Percentiles rank a stretch among this genome's conserved stretches.
Conservation (phyloP, 1,140 invertebrate genomes). For the Cydia amplana region DNA sequence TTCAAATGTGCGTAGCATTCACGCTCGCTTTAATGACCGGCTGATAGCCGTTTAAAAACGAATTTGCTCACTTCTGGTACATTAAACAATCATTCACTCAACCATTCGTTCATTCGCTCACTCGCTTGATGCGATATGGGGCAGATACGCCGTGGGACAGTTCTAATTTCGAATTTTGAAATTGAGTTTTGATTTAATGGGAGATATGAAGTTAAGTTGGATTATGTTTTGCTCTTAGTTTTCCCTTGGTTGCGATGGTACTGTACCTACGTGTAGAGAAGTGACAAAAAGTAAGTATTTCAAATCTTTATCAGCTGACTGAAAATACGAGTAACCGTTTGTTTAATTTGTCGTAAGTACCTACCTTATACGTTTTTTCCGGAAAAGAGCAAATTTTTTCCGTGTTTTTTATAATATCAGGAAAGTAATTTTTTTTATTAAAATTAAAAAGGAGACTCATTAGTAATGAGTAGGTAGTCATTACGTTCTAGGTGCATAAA, state of each 20-base stretch:
- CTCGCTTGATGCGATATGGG: conserved; percentile 34
- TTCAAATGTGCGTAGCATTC: conserved; percentile 59
- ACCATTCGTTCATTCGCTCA: conserved; percentile 24
- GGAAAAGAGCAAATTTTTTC: too few relatives aligned
- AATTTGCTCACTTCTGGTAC: conserved; percentile 79
- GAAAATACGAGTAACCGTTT: too few relatives aligned
- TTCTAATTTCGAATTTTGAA: conserved; percentile 41
- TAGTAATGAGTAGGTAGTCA: too few relatives aligned
- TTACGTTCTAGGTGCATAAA: too few relatives aligned
- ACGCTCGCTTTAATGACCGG: conserved; percentile 73
- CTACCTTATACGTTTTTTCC: too few relatives aligned
- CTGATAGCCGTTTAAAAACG: conserved; percentile 79
- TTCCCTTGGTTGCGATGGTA: not conserved
- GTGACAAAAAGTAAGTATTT: too few relatives aligned
- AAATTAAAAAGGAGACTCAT: too few relatives aligned
- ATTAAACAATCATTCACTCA: conserved; percentile 72
- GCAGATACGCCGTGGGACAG: conserved; percentile 31
- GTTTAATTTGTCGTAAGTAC: too few relatives aligned
- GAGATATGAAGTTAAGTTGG: conserved; percentile 6
- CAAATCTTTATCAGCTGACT: too few relatives aligned
- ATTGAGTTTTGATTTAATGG: conserved; percentile 24
- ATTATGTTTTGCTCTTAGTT: conserved; percentile 1
- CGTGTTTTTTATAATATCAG: too few relatives aligned
- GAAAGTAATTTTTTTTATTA: too few relatives aligned
- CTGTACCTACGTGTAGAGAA: not conserved